These are phyloP conservation scores for Eulithis prunata DNA, from an alignment of 2,888 invertebrate genomes.

Conservation along the genomic window DNA sequence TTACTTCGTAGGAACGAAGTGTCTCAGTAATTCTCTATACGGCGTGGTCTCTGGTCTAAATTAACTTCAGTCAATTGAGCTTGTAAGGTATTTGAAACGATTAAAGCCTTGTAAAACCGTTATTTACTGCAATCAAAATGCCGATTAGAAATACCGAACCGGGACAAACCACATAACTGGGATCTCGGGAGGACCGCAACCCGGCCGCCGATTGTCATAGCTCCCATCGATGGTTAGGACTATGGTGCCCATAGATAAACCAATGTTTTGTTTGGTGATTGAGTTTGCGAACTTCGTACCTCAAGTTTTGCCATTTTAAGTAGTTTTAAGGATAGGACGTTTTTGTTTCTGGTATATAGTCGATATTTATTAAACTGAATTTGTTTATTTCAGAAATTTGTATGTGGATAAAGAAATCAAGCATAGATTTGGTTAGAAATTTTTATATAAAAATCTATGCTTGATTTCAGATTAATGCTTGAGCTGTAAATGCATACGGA, in stretches of 20 bases:
- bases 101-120: background rate
- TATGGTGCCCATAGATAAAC: conserved; percentile 4
- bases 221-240: conserved; percentile 36
- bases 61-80: background rate
- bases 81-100: background rate
- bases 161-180: conserved; percentile 43
- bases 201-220: conserved; percentile 42
- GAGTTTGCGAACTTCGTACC: background rate
- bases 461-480: too few species aligned
- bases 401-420: too few species aligned
- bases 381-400: too few species aligned
- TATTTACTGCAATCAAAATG: conserved; percentile 19
- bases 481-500: too few species aligned
- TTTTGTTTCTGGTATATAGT: too few species aligned
- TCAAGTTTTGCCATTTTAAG: background rate
- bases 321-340: background rate
- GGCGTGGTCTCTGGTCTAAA: background rate
- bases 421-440: too few species aligned
- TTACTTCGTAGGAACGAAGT: too few species aligned
- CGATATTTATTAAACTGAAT: too few species aligned
- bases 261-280: conserved; percentile 3
- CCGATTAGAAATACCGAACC: conserved; percentile 34
- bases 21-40: too few species aligned
- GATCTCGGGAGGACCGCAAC: conserved; percentile 47
- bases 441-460: too few species aligned